phyloP scores from a whole-genome alignment of 2,113 vertebrate species.

The Verasper variegatus region DNA sequence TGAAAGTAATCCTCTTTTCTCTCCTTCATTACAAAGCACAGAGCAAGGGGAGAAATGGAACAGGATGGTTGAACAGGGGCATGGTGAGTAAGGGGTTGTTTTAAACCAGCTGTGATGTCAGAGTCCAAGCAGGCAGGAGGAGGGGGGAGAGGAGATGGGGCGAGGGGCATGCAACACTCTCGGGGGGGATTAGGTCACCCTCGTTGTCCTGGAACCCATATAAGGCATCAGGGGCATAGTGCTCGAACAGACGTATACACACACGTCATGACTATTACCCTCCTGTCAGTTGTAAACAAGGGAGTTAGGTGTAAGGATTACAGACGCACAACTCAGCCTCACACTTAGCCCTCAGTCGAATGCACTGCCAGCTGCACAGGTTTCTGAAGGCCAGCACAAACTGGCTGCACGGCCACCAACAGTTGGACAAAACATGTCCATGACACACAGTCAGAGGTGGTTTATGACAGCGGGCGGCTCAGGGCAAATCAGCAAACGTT shows the following conservation, averaged over 20 bases:
- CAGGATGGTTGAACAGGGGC: slow-evolving; percentile 7
- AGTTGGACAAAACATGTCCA: slow-evolving; percentile 22
- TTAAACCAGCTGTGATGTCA: slow-evolving; percentile 80
- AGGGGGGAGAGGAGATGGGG: slow-evolving; percentile 40
- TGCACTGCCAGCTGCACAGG: slow-evolving; percentile 25
- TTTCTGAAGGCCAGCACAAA: slow-evolving; percentile 14
- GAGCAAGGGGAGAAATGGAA: slow-evolving; percentile 6
- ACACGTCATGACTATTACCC: slow-evolving; percentile 34
- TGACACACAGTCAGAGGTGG: background rate
- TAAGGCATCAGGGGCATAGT: slow-evolving; percentile 74
- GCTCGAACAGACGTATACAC: slow-evolving; percentile 44
- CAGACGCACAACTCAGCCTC: slow-evolving; percentile 24
- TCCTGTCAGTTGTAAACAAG: slow-evolving; percentile 59
- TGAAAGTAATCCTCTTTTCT: background rate
- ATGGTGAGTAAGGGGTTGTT: slow-evolving; percentile 52
- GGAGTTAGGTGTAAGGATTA: slow-evolving; percentile 51
- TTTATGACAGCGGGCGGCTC: background rate
- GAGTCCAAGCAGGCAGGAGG: slow-evolving; percentile 69
- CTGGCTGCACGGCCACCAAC: background rate
- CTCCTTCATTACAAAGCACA: slow-evolving; percentile 2
- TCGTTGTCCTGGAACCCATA: slow-evolving; percentile 73
- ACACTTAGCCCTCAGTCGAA: slow-evolving; percentile 31
- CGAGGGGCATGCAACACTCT: slow-evolving; percentile 77
- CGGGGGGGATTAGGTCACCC: slow-evolving; percentile 77
- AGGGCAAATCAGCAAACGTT: slow-evolving; percentile 14